A percentile compares a stretch with the other conserved stretches of the same genome.
Evolutionary conservation across 2,888 invertebrate genomes (phyloP).

Genomic region (Drosophila conformis): DNA sequence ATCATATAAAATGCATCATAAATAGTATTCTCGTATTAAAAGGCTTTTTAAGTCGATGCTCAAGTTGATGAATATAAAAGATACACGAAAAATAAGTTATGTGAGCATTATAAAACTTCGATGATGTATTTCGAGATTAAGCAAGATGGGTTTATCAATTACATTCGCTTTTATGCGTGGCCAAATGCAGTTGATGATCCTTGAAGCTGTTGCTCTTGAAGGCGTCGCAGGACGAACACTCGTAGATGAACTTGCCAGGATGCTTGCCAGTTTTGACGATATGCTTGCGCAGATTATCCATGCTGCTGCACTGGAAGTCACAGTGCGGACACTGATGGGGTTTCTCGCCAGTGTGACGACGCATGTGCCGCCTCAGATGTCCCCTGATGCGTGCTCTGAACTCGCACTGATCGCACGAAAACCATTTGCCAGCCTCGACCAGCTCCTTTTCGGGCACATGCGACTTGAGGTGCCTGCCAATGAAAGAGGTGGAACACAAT

Average conservation of each 20-base stretch:
- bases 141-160: not conserved
- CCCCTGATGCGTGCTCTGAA: constrained; percentile 89
- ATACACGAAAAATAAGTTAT: not conserved
- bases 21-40: not conserved
- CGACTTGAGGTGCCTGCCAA: constrained; percentile 76
- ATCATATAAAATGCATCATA: not conserved
- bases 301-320: constrained; percentile 89
- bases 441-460: constrained; percentile 67
- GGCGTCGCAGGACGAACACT: constrained; percentile 87
- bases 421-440: constrained; percentile 84
- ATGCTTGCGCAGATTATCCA: constrained; percentile 96
- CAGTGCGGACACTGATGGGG: constrained; percentile 95
- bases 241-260: constrained; percentile 91
- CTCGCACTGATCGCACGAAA: constrained; percentile 89
- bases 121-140: not conserved
- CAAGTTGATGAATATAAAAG: no score
- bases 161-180: constrained; percentile 14
- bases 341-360: constrained; percentile 91
- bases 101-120: not conserved
- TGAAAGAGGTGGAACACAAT: constrained; percentile 1
- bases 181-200: constrained; percentile 80
- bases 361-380: constrained; percentile 91
- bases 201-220: constrained; percentile 81
- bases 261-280: constrained; percentile 92
- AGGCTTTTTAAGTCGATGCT: not conserved